Conservation (phyloP, 2,888 invertebrate genomes). For the Hypsopygia costalis region DNA sequence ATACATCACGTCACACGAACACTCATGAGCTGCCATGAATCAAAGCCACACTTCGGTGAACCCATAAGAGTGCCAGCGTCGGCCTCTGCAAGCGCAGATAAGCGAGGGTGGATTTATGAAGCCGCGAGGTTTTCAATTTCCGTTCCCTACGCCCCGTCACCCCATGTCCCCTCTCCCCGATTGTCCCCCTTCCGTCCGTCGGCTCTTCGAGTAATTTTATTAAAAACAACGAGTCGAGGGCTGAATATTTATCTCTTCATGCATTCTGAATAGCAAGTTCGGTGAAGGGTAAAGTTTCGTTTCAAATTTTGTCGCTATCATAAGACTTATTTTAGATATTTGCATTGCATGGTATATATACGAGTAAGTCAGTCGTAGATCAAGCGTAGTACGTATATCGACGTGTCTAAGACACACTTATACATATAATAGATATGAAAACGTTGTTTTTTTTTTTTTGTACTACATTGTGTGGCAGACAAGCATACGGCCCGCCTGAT, state of each 20-base stretch:
- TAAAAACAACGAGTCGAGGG: conserved; percentile 57
- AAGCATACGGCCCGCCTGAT: too few species aligned
- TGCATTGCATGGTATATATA: too few species aligned
- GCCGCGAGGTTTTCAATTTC: conserved; percentile 72
- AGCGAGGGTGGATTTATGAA: conserved; percentile 55
- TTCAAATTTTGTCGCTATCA: background rate
- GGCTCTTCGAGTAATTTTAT: conserved; percentile 62
- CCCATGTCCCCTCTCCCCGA: conserved; percentile 23
- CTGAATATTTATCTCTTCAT: conserved; percentile 68
- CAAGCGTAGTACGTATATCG: too few species aligned
- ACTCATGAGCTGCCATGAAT: conserved; percentile 30
- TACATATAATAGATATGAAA: too few species aligned
- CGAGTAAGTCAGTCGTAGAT: too few species aligned
- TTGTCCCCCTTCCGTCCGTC: conserved; percentile 16
- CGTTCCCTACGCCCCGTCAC: conserved; percentile 35
- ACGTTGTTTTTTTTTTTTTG: too few species aligned
- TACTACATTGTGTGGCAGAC: too few species aligned
- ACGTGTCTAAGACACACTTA: too few species aligned
- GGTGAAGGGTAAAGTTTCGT: conserved; percentile 30
- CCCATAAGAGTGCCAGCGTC: conserved; percentile 48
- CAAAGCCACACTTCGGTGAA: conserved; percentile 45
- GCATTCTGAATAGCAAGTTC: conserved; percentile 36
- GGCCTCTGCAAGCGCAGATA: conserved; percentile 32
- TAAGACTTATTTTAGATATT: too few species aligned
- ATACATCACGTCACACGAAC: conserved; percentile 18